Percentiles rank a stretch among this genome's conserved stretches.
These are phyloP conservation scores for Apamea anceps DNA, from an alignment of 2,888 invertebrate genomes.

Conservation along the genomic window DNA sequence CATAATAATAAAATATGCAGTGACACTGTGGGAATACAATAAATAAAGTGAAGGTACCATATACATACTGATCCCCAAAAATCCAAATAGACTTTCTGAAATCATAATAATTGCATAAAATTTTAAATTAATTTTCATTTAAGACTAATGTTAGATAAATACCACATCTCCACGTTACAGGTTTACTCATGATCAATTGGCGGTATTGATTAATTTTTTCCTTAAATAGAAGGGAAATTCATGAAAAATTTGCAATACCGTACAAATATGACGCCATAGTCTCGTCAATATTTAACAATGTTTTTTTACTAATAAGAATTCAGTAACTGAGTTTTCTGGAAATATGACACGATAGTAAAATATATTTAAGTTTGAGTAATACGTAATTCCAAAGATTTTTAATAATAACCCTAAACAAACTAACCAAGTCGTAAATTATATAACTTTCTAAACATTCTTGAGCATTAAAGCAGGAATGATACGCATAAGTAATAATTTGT, in stretches of 20 bases:
- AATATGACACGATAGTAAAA: background rate
- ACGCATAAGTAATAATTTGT: constrained; percentile 25
- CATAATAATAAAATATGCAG: too few relatives aligned
- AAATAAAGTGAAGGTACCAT: background rate
- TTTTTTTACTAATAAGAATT: background rate
- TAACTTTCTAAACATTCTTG: constrained; percentile 50
- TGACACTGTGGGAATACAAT: background rate
- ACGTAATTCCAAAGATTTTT: constrained; percentile 7
- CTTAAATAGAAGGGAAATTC: background rate
- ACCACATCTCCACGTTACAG: background rate
- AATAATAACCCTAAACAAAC: constrained; percentile 44
- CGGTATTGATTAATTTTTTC: constrained; percentile 1
- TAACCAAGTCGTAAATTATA: constrained; percentile 41
- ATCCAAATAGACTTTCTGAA: background rate
- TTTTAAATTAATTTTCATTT: too few relatives aligned
- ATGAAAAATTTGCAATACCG: constrained; percentile 21
- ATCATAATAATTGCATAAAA: background rate
- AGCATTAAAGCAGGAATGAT: constrained; percentile 10
- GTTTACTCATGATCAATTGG: background rate
- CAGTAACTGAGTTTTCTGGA: background rate
- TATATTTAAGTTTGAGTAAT: background rate
- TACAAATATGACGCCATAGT: constrained; percentile 38
- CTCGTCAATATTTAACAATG: background rate
- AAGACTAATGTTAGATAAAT: background rate
- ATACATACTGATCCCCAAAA: background rate